These are phyloP conservation scores for Megatriorchis doriae DNA, from an alignment of 2,113 vertebrate species.

Conservation along the genomic window DNA sequence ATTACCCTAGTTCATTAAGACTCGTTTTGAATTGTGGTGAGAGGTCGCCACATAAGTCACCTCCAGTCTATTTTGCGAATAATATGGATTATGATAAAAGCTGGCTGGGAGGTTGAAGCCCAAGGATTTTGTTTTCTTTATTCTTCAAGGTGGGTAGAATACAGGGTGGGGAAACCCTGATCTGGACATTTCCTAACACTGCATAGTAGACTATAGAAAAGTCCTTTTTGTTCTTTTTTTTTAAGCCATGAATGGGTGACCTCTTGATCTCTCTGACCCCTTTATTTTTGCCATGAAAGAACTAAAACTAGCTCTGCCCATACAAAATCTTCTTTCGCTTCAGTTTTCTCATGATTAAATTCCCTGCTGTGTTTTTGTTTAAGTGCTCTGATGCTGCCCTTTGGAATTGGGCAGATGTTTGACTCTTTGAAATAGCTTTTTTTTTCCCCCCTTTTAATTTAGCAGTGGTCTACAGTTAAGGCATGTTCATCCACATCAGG, in stretches of 20 bases:
- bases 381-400: slow-evolving; percentile 25
- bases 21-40: slow-evolving; percentile 52
- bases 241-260: slow-evolving; percentile 19
- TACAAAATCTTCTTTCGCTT: slow-evolving; percentile 45
- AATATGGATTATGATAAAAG: slow-evolving; percentile 63
- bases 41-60: slow-evolving; percentile 61
- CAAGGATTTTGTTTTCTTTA: slow-evolving; percentile 56
- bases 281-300: slow-evolving; percentile 62
- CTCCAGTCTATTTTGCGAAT: slow-evolving; percentile 57
- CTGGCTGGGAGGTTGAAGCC: slow-evolving; percentile 47
- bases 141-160: slow-evolving; percentile 62
- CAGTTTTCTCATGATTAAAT: slow-evolving; percentile 57
- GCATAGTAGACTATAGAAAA: slow-evolving; percentile 43
- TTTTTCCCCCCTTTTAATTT: background rate
- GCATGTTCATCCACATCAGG: background rate
- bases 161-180: slow-evolving; percentile 26
- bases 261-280: slow-evolving; percentile 55
- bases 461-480: background rate
- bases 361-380: slow-evolving; percentile 46
- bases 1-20: slow-evolving; percentile 71
- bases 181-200: slow-evolving; percentile 54
- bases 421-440: slow-evolving; percentile 29
- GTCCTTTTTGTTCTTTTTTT: slow-evolving; percentile 44
- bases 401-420: slow-evolving; percentile 38
- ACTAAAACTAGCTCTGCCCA: slow-evolving; percentile 4